These are phyloP conservation scores for Mimumesa dahlbomi DNA, from an alignment of 2,888 invertebrate genomes.

Conservation along the genomic window DNA sequence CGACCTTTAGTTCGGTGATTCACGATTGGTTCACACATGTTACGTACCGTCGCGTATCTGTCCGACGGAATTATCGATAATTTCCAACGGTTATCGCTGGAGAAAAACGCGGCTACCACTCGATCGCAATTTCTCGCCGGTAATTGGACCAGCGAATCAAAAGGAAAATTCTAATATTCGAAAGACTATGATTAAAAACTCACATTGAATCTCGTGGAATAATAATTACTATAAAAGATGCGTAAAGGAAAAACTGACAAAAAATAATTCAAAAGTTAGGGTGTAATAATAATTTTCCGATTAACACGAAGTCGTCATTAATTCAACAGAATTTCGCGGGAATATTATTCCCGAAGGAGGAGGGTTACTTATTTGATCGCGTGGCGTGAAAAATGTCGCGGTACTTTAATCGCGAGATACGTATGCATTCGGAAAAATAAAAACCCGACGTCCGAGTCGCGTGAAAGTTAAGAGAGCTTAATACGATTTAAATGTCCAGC, in stretches of 20 bases:
- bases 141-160: conserved; percentile 26
- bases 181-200: neutral
- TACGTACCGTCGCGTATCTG: conserved; percentile 4
- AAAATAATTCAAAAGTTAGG: no score
- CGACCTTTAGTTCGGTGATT: conserved; percentile 48
- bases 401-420: neutral
- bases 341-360: no score
- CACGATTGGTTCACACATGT: conserved; percentile 37
- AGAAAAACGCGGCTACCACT: no score
- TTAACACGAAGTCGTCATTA: no score
- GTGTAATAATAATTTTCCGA: no score
- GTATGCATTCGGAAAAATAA: conserved; percentile 4
- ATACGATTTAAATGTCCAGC: conserved; percentile 21
- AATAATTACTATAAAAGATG: neutral
- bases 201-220: neutral
- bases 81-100: conserved; percentile 16
- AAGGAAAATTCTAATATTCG: conserved; percentile 23
- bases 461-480: neutral
- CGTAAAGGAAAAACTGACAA: no score
- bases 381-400: neutral
- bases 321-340: no score
- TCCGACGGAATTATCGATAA: conserved; percentile 13
- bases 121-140: conserved; percentile 41
- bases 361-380: no score
- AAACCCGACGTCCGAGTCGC: conserved; percentile 13